Percentiles rank a stretch among this genome's conserved stretches.
Conservation (phyloP, 2,888 invertebrate species). For the Polyommatus icarus region DNA sequence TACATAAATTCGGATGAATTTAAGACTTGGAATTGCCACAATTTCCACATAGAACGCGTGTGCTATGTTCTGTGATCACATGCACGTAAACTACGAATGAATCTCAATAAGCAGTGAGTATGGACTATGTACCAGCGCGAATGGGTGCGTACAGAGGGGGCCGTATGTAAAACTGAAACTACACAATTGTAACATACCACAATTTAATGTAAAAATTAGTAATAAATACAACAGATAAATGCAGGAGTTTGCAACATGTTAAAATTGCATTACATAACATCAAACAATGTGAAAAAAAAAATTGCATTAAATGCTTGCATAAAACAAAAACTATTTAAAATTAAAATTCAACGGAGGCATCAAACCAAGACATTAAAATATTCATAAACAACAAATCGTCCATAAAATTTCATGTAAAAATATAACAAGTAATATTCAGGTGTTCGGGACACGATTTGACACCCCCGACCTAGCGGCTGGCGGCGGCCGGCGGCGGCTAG, state of each 20-base stretch:
- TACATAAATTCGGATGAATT: neutral
- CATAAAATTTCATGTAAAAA: conserved; percentile 77
- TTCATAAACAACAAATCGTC: conserved; percentile 76
- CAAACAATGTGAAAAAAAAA: conserved; percentile 79
- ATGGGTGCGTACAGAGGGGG: conserved; percentile 52
- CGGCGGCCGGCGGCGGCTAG: too few species aligned
- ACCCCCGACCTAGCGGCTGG: conserved; percentile 71
- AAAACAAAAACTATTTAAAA: conserved; percentile 79
- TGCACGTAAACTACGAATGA: conserved; percentile 24
- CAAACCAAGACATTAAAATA: conserved; percentile 77
- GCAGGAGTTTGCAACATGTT: conserved; percentile 83
- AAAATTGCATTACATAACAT: conserved; percentile 82
- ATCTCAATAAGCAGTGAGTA: conserved; percentile 13
- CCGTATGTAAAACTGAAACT: conserved; percentile 76
- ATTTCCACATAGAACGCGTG: neutral
- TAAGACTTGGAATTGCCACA: neutral
- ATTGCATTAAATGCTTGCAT: conserved; percentile 80
- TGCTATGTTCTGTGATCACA: conserved; percentile 21
- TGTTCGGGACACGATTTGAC: conserved; percentile 77
- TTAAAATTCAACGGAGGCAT: conserved; percentile 79
- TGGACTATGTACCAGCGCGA: conserved; percentile 34
- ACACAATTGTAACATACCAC: conserved; percentile 84
- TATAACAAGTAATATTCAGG: conserved; percentile 69
- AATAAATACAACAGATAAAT: conserved; percentile 85
- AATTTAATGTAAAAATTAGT: conserved; percentile 87